Conservation (phyloP, 2,797 vertebrate genomes). For the Uromys caudimaculatus region DNA sequence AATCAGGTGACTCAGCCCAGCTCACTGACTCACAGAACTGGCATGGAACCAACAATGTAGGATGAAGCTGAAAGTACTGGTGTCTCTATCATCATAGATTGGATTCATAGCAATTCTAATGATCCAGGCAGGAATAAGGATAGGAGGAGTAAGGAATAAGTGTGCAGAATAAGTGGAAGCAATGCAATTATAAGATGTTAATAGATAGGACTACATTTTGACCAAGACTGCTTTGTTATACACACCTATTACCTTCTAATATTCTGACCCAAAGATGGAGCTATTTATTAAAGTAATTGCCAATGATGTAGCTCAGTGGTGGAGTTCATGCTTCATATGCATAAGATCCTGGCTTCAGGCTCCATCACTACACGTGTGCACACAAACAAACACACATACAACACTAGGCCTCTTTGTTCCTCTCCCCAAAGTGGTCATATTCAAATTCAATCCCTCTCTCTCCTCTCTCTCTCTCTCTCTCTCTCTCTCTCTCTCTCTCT, state of each 20-base stretch:
- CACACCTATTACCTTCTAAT: not conserved
- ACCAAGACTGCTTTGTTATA: not conserved
- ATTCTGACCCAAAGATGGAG: not conserved
- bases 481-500: not conserved
- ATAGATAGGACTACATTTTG: not conserved
- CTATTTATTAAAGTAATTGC: too few species aligned
- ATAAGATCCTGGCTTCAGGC: too few species aligned
- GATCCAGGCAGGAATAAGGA: not conserved
- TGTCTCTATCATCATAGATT: not conserved
- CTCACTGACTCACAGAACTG: not conserved
- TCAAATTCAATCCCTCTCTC: not conserved
- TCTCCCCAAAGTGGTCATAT: not conserved
- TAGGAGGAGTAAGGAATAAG: not conserved
- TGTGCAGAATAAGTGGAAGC: not conserved
- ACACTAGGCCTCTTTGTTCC: not conserved
- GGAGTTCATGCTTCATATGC: too few species aligned
- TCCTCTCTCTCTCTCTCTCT: too few species aligned
- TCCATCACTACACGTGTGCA: too few species aligned
- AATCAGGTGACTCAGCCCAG: not conserved
- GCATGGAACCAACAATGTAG: slow-evolving; percentile 19
- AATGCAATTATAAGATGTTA: not conserved
- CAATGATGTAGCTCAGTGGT: too few species aligned
- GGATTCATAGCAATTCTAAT: not conserved
- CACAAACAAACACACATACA: too few species aligned
- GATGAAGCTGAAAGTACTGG: not conserved